These are phyloP conservation scores for Hiodon alosoides DNA, from an alignment of 2,113 vertebrate genomes.

Conservation along the genomic window DNA sequence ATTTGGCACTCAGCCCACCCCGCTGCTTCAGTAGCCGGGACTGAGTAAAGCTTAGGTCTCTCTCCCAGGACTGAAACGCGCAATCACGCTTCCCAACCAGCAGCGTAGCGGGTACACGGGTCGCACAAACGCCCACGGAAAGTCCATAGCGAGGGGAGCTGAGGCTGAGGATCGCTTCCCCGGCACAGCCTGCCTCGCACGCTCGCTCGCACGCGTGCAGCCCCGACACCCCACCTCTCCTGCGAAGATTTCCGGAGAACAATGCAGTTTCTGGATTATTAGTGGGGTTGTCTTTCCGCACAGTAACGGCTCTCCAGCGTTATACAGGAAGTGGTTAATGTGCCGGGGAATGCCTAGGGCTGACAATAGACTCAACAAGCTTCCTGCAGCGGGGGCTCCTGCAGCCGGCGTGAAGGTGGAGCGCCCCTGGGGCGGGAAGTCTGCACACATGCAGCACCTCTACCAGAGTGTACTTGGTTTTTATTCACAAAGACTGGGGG, in stretches of 20 bases:
- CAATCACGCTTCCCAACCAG: too few species aligned
- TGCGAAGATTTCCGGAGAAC: conserved; percentile 12
- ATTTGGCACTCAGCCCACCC: too few species aligned
- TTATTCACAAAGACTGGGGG: too few species aligned
- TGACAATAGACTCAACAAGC: conserved; percentile 41
- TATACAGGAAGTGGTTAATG: conserved; percentile 48
- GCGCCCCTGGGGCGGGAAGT: neutral
- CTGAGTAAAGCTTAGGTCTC: neutral
- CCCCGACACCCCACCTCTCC: neutral
- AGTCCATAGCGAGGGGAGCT: neutral
- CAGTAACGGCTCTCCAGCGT: conserved; percentile 24
- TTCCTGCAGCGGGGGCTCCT: conserved; percentile 39
- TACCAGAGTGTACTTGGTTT: too few species aligned
- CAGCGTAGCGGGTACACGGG: neutral
- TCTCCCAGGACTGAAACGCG: too few species aligned
- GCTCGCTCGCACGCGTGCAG: neutral
- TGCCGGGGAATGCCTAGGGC: conserved; percentile 34
- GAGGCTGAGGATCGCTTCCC: neutral
- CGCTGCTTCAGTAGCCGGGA: neutral
- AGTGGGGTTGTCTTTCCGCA: neutral
- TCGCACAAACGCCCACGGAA: neutral
- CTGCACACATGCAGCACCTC: neutral
- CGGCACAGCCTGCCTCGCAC: neutral
- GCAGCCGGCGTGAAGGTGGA: neutral
- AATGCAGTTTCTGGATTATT: neutral